Evolutionary conservation across 1,140 invertebrate species (phyloP).

Genomic region (Bombus balteatus): DNA sequence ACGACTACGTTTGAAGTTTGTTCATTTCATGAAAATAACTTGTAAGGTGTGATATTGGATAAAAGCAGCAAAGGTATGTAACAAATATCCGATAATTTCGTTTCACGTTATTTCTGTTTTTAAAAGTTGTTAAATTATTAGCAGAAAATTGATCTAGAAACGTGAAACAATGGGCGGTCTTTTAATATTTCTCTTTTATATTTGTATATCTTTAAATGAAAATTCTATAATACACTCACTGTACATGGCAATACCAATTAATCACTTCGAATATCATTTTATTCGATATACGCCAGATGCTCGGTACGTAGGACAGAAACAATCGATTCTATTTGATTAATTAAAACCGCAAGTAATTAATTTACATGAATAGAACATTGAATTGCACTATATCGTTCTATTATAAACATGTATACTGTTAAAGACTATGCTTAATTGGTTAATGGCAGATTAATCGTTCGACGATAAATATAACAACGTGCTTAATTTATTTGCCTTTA

Average conservation of each 20-base stretch:
- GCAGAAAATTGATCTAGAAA: too few species aligned
- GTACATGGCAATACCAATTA: background rate
- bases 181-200: background rate
- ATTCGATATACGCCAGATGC: background rate
- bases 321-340: background rate
- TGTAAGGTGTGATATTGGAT: background rate
- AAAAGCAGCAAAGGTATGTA: accelerated
- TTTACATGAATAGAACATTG: background rate
- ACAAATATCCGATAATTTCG: background rate
- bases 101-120: background rate
- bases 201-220: background rate
- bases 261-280: background rate
- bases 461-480: too few species aligned
- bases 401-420: too few species aligned
- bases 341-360: background rate
- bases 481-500: too few species aligned
- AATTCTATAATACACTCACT: background rate
- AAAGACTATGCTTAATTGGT: too few species aligned
- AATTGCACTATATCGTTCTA: too few species aligned
- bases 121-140: background rate
- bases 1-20: background rate
- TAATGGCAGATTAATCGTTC: too few species aligned
- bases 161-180: accelerated
- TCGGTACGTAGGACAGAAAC: background rate
- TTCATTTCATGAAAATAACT: background rate